Base-by-base conservation (phyloP, 2,888 invertebrate species). In the Sthenelais limicola region DNA sequence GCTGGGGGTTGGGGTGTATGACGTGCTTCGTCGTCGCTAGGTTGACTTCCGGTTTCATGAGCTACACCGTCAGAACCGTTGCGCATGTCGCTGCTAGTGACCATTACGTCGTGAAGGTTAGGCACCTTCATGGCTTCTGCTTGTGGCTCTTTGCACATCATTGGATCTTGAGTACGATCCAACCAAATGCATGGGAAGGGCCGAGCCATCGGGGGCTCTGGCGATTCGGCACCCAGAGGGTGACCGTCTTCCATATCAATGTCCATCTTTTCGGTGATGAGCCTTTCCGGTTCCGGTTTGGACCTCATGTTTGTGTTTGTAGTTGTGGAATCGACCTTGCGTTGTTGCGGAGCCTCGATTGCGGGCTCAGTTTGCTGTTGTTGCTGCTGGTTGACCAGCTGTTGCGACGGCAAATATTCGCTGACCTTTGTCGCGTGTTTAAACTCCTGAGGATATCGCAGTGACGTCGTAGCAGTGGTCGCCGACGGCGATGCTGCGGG, bases 131-230 rank as follows among this genome's bases (percentile, higher is more conserved):
- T 35, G 15, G 62, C 7, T 12, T 62, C 62, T 1, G 28, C 38
- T 18, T 35, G 62, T 18, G 18, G 62, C 26, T 62, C 62, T 43
- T 62, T 62, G 62, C 62, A 62, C n/a, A 21, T 12, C 35, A 62
- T 21, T 38, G 62, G 62, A 35, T 62, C 62, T 43, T 62, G 62
- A 12, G 62, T 38, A 43, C 62, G 21, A 21, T 62, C 62, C 38
- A 62, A 43, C 62, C 62, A 62, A 43, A 62, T 62, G 62, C 62
- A 62, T 24, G 62, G 62, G 62, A 62, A 62, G n/a, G 62, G 62
- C 7, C 62, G 62, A 3, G 62, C 35, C 62, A 62, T 62, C 9
- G 62, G 62, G 7, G 62, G 62, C 62, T 62, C 62, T 15, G 62
- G 62, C 4, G 62, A 62, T 26, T 62, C 62, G 35, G 35, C 62